Base-by-base conservation (phyloP, 2,888 invertebrate species). In the Mechanitis messenoides region DNA sequence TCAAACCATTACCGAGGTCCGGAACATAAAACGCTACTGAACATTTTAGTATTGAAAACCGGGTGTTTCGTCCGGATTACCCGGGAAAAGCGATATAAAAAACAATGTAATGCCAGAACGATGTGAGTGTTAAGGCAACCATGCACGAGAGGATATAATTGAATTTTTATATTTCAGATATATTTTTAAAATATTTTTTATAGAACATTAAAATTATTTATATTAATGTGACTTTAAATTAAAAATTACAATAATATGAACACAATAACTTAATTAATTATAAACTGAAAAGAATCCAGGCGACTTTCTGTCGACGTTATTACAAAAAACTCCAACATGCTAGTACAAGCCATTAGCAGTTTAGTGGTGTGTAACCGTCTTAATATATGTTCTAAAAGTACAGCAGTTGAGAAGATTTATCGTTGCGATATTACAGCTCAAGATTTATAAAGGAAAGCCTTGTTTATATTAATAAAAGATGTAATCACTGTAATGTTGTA, bases 341-440 rank as follows among this genome's bases (percentile, higher is more conserved):
- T 0, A 42, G 42, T 9, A 42, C 9, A 42, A 9, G 9, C 9
- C 11, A 9, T 42, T 42, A 42, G 42, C 42, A 42, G 42, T 42
- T 42, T 9, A 31, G 0, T 11, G 31, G 50, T 50, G 50, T 31
- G 31, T 9, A 6, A 50, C 31, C 7, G 50, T 50, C 50, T 50
- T 50, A 31, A 50, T 50, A 31, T 31, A 31, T 31, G 50, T 50
- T 50, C 50, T 50, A 31, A 50, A 50, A 50, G 50, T 50, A 50
- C 50, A 50, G 50, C 50, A 58, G 61, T 66, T 66, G 55, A 58
- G n/a, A 59, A 64, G 66, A 66, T 66, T 61, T 66, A 66, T 66
- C 28, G 61, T 38, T 58, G 45, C 55, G 64, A 64, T 66, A 64
- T 66, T 66, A 62, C 64, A 57, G 9, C 45, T 45, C n/a, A 45